phyloP scores from a whole-genome alignment of 2,113 vertebrate genomes.

The Baryphthengus martii region DNA sequence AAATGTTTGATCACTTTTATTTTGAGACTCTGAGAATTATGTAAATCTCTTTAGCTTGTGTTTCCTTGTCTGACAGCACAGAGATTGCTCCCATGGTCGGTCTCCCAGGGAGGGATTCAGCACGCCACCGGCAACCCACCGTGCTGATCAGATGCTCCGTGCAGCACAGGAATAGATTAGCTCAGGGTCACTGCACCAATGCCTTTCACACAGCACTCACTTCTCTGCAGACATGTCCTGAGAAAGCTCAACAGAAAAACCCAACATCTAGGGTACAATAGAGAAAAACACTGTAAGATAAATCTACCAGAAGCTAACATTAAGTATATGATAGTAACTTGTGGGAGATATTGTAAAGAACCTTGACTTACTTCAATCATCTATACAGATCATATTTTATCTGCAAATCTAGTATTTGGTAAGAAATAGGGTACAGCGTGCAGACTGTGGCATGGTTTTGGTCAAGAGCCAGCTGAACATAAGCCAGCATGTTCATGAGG shows the following conservation, averaged over 20 bases:
- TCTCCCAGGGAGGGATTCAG: not conserved
- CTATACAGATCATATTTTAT: not conserved
- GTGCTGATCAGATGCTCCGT: not conserved
- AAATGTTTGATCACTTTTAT: not conserved
- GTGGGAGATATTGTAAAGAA: not conserved
- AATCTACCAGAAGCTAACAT: not conserved
- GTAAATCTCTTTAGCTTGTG: not conserved
- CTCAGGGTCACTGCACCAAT: not conserved
- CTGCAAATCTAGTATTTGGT: not conserved
- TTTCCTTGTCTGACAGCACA: not conserved
- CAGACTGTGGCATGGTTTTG: not conserved
- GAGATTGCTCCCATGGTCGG: not conserved
- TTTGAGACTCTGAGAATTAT: not conserved
- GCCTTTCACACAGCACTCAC: not conserved
- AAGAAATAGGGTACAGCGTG: not conserved
- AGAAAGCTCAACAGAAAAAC: not conserved
- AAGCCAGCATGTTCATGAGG: not conserved
- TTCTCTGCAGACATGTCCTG: not conserved
- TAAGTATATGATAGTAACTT: not conserved
- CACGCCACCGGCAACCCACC: accelerated
- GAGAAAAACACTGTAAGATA: not conserved
- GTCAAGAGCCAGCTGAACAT: not conserved
- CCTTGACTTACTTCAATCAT: not conserved
- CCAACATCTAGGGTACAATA: not conserved
- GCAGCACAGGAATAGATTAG: not conserved